phyloP scores from a whole-genome alignment of 1,140 invertebrate species.

The Megathymus violae region DNA sequence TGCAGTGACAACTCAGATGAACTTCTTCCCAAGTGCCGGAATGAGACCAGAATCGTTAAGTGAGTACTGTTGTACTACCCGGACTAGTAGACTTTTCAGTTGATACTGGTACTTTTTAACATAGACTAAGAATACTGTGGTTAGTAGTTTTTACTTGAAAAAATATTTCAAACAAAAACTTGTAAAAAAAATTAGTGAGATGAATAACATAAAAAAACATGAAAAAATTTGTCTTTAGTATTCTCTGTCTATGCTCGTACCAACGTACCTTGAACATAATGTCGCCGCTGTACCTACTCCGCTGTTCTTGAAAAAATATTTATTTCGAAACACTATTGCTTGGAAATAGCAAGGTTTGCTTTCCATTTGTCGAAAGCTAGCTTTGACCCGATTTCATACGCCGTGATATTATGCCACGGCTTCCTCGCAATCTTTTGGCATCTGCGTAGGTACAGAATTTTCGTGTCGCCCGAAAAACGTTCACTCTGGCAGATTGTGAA shows the following conservation, averaged over 20 bases:
- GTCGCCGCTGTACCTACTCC: conserved; percentile 13
- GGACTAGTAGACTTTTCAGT: too few relatives aligned
- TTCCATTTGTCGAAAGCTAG: conserved; percentile 31
- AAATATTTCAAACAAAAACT: too few relatives aligned
- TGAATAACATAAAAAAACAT: too few relatives aligned
- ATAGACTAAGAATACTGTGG: too few relatives aligned
- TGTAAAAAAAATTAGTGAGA: too few relatives aligned
- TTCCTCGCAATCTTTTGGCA: conserved; percentile 18
- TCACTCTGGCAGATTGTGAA: conserved; percentile 3
- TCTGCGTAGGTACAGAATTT: conserved; percentile 15
- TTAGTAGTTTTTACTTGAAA: too few relatives aligned
- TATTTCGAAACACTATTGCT: conserved; percentile 29
- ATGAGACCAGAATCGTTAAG: conserved; percentile 43
- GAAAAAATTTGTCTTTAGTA: too few relatives aligned
- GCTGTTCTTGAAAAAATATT: conserved; percentile 25
- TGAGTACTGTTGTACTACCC: too few relatives aligned
- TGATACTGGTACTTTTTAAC: too few relatives aligned
- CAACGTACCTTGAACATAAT: conserved; percentile 26
- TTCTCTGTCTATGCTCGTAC: too few relatives aligned
- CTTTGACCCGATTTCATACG: conserved; percentile 31
- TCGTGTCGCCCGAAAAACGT: conserved; percentile 6
- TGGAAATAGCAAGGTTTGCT: conserved; percentile 27
- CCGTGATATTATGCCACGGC: conserved; percentile 28
- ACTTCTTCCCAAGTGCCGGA: conserved; percentile 51
- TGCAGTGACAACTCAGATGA: conserved; percentile 66